Conservation (phyloP, 2,797 vertebrate species). For the Aldrovandia affinis region DNA sequence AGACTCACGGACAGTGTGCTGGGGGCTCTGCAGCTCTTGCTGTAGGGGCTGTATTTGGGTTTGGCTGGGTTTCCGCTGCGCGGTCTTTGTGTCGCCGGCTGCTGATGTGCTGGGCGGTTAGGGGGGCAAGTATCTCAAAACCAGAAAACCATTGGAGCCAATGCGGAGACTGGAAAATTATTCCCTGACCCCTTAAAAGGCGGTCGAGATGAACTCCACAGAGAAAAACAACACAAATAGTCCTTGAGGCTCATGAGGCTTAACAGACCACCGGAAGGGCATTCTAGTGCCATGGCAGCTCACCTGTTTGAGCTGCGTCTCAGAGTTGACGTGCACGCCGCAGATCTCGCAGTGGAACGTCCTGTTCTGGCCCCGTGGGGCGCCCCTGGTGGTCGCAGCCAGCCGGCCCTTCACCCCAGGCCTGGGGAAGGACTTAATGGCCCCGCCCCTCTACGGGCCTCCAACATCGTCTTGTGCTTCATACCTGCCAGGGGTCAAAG, state of each 20-base stretch:
- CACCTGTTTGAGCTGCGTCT: conserved; percentile 98
- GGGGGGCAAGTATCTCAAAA: no score
- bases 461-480: conserved; percentile 98
- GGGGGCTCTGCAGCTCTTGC: conserved; percentile 81
- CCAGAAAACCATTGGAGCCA: no score
- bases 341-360: conserved; percentile 99
- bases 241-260: no score
- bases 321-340: conserved; percentile 96
- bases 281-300: conserved; percentile 42
- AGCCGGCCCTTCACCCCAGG: conserved; percentile 88
- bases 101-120: conserved; percentile 91
- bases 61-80: conserved; percentile 95
- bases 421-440: conserved; percentile 96
- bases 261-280: no score
- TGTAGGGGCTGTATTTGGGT: conserved; percentile 98
- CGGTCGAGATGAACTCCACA: no score
- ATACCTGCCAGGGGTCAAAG: conserved; percentile 76
- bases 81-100: conserved; percentile 97
- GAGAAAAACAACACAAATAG: no score
- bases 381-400: conserved; percentile 70
- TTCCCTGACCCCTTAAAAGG: no score
- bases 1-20: conserved; percentile 86
- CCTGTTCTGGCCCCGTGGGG: conserved; percentile 95
- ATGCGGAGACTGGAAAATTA: no score
- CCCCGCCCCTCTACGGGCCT: conserved; percentile 91